phyloP scores from a whole-genome alignment of 2,888 invertebrate genomes.

The Digitonthophagus gazella region DNA sequence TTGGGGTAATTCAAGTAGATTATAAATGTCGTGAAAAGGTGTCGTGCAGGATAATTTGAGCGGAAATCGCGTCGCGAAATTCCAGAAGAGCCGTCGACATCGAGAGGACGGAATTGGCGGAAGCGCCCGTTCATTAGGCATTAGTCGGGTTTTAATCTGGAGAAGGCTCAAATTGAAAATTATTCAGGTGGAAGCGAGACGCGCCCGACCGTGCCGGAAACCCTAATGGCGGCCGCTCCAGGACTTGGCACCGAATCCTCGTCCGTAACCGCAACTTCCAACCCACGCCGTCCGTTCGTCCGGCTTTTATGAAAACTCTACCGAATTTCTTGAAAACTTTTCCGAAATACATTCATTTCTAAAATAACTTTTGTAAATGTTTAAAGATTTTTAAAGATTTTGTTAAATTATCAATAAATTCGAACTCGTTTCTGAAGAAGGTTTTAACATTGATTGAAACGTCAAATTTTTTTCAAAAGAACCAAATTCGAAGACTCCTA shows the following conservation, averaged over 20 bases:
- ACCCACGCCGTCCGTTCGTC: background rate
- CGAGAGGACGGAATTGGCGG: background rate
- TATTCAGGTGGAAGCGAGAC: background rate
- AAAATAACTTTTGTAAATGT: too few species aligned
- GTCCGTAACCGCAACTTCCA: background rate
- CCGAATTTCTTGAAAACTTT: too few species aligned
- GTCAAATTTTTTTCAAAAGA: too few species aligned
- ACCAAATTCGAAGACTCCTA: too few species aligned
- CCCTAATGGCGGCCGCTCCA: background rate
- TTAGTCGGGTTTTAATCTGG: background rate
- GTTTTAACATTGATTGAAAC: too few species aligned
- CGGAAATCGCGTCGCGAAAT: background rate
- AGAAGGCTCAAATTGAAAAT: background rate
- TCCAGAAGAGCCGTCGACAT: background rate
- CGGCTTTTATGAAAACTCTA: background rate
- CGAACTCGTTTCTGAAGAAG: too few species aligned
- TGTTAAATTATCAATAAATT: too few species aligned
- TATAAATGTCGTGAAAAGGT: background rate
- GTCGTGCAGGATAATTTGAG: background rate
- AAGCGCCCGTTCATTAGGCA: background rate
- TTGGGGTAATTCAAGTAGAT: background rate
- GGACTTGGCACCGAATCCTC: background rate
- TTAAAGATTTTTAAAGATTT: too few species aligned
- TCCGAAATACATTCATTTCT: too few species aligned
- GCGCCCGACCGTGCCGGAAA: background rate